A percentile compares a stretch with the other conserved stretches of the same genome.
phyloP scores from a whole-genome alignment of 2,797 vertebrate genomes.

The Furcifer pardalis region DNA sequence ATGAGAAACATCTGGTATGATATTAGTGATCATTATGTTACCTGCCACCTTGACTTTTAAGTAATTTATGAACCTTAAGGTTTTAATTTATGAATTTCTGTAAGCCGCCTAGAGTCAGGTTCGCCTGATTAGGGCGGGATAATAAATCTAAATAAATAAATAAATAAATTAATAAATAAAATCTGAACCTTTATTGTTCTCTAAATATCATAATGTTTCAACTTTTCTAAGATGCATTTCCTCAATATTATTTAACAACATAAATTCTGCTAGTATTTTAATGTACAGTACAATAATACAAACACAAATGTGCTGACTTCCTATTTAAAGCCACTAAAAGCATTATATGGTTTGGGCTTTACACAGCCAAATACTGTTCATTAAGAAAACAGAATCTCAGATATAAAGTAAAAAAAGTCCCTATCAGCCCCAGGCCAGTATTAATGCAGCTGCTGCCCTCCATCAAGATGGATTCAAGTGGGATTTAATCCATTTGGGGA shows the following conservation, averaged over 20 bases:
- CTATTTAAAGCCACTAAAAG: background rate
- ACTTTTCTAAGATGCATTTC: background rate
- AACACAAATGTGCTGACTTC: background rate
- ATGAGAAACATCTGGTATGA: background rate
- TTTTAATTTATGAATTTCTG: too few species aligned
- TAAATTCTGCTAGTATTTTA: background rate
- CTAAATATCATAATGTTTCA: background rate
- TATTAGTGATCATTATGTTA: background rate
- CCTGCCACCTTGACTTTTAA: too few species aligned
- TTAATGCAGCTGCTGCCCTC: too few species aligned
- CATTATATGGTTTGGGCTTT: background rate
- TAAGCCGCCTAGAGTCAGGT: too few species aligned
- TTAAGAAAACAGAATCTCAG: background rate
- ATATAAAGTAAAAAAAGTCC: background rate
- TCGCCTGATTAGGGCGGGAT: too few species aligned
- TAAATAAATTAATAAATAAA: too few species aligned
- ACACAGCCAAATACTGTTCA: background rate
- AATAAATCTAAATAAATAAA: too few species aligned
- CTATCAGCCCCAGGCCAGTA: too few species aligned
- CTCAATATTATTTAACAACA: too few species aligned
- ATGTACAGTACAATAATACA: background rate
- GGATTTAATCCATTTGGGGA: too few species aligned
- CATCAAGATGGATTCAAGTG: too few species aligned
- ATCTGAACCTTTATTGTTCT: background rate
- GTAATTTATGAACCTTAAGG: too few species aligned